Conservation (phyloP, 2,888 invertebrate genomes). For the Diloba caeruleocephala region DNA sequence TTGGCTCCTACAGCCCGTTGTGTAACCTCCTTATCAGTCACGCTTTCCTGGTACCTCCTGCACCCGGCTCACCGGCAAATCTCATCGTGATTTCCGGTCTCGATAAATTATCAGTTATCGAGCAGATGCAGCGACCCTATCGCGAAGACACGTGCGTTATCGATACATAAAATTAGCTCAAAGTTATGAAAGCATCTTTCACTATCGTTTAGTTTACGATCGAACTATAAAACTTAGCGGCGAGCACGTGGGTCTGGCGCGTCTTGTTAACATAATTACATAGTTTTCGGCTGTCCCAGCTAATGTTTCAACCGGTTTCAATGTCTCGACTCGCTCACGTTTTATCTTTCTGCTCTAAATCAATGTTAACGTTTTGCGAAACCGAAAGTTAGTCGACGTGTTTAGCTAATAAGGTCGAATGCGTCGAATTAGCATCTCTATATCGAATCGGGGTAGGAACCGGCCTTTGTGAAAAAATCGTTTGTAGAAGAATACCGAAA, state of each 20-base stretch:
- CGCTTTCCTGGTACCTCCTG: constrained; percentile 73
- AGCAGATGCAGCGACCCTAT: constrained; percentile 65
- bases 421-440: constrained; percentile 66
- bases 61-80: constrained; percentile 72
- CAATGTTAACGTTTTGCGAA: constrained; percentile 80
- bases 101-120: constrained; percentile 76
- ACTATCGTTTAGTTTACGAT: constrained; percentile 74
- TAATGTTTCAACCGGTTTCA: constrained; percentile 79
- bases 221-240: constrained; percentile 60
- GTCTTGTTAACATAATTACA: constrained; percentile 83
- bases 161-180: constrained; percentile 54
- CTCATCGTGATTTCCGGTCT: constrained; percentile 82
- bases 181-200: constrained; percentile 68
- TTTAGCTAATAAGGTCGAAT: constrained; percentile 65
- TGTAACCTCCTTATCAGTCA: constrained; percentile 86
- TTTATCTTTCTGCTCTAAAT: constrained; percentile 76
- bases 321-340: constrained; percentile 66
- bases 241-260: constrained; percentile 69
- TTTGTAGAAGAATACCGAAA: constrained; percentile 28
- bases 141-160: constrained; percentile 61
- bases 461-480: constrained; percentile 29
- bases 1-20: constrained; percentile 83
- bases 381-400: constrained; percentile 87
- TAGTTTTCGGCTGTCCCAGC: constrained; percentile 75
- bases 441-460: constrained; percentile 46